Evolutionary conservation across 2,113 vertebrate species (phyloP).

Genomic region (Aspidoscelis tigris): DNA sequence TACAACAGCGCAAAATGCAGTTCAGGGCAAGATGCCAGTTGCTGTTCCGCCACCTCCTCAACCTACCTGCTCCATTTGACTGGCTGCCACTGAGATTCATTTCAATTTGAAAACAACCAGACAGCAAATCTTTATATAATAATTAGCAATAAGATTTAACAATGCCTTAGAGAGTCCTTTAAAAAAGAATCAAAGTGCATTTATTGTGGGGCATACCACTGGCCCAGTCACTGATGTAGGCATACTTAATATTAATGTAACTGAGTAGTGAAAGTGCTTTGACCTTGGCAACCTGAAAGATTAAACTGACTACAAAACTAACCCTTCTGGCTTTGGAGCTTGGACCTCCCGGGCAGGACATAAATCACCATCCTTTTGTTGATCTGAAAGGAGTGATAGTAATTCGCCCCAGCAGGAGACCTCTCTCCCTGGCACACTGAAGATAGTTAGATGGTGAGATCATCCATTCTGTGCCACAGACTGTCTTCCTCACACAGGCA

Average conservation of each 20-base stretch:
- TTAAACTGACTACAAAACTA: slow-evolving; percentile 10
- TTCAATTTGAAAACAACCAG: background rate
- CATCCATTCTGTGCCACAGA: background rate
- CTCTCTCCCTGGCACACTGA: slow-evolving; percentile 23
- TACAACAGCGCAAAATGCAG: too few relatives aligned
- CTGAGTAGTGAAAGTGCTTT: background rate
- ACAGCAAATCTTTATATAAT: background rate
- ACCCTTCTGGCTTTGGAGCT: slow-evolving; percentile 8
- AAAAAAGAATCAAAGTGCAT: too few relatives aligned
- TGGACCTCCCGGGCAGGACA: slow-evolving; percentile 21
- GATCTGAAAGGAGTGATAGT: slow-evolving; percentile 18
- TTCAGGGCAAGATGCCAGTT: too few relatives aligned
- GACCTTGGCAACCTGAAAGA: slow-evolving; percentile 9
- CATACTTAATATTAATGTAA: background rate
- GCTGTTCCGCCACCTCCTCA: too few relatives aligned
- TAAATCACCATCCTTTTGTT: slow-evolving; percentile 30
- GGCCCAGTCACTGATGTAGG: background rate
- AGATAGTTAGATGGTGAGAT: slow-evolving; percentile 31
- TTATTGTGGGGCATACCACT: too few relatives aligned
- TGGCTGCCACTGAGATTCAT: background rate
- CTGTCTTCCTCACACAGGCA: background rate
- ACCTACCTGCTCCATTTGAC: too few relatives aligned
- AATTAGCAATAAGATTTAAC: background rate
- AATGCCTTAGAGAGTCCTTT: background rate
- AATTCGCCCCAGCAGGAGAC: slow-evolving; percentile 24